A percentile compares a stretch with the other conserved stretches of the same genome.
Conservation (phyloP, 92 coral and sea anemone species). For the Meandrina meandrites region DNA sequence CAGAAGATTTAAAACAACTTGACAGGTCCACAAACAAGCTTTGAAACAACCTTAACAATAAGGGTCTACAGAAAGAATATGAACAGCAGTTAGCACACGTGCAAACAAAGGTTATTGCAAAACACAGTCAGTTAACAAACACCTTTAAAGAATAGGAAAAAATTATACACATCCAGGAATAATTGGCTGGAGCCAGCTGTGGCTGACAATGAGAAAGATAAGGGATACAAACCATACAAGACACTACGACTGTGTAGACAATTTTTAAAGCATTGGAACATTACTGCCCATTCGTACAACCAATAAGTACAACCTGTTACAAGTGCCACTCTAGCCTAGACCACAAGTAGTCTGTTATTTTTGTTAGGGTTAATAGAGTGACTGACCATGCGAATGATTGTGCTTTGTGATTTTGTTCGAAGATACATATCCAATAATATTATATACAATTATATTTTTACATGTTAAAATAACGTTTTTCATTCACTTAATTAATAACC, state of each 20-base stretch:
- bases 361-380: too few relatives aligned
- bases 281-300: too few relatives aligned
- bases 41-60: constrained; percentile 6
- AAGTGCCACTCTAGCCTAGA: too few relatives aligned
- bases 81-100: background rate
- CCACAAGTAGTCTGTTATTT: too few relatives aligned
- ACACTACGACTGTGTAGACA: constrained; percentile 26
- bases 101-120: background rate
- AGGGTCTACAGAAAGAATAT: constrained; percentile 13
- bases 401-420: too few relatives aligned
- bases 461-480: too few relatives aligned
- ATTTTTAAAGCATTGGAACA: constrained; percentile 20
- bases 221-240: constrained; percentile 10
- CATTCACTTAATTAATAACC: too few relatives aligned
- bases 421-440: too few relatives aligned
- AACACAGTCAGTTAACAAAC: background rate
- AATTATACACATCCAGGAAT: constrained; percentile 7
- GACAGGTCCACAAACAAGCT: constrained; percentile 19
- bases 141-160: constrained; percentile 5
- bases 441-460: too few relatives aligned
- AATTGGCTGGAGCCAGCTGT: constrained; percentile 24
- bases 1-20: too few relatives aligned
- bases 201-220: constrained; percentile 15
- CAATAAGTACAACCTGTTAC: too few relatives aligned
- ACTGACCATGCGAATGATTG: too few relatives aligned